phyloP scores from a whole-genome alignment of 2,888 invertebrate genomes.

The Octodonta nipae region DNA sequence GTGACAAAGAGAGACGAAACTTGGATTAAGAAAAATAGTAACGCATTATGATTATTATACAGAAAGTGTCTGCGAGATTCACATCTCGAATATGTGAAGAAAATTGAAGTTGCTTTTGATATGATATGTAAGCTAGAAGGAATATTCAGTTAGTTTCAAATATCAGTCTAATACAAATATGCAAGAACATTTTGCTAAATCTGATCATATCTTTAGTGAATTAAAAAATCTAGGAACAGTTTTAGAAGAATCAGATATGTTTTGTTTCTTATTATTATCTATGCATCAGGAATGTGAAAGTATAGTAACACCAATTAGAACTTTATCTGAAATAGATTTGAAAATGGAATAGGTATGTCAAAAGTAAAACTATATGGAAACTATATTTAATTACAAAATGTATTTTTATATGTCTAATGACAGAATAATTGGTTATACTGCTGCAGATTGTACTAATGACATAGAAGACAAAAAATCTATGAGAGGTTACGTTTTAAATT shows the following conservation, averaged over 20 bases:
- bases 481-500: no score
- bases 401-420: no score
- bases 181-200: no score
- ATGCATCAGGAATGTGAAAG: constrained; percentile 14
- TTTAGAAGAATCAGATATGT: no score
- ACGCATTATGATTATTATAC: constrained; percentile 10
- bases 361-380: no score
- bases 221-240: constrained; percentile 10
- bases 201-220: constrained; percentile 12
- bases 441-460: no score
- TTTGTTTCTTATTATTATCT: constrained; percentile 11
- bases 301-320: constrained; percentile 12
- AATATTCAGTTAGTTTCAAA: constrained; percentile 8
- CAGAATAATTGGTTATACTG: no score
- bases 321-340: constrained; percentile 10
- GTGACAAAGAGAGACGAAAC: constrained; percentile 5
- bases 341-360: constrained; percentile 8
- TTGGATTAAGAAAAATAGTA: constrained; percentile 11
- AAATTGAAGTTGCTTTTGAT: constrained; percentile 9
- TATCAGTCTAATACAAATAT: constrained; percentile 9
- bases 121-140: constrained; percentile 12
- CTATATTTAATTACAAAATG: no score
- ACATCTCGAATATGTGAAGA: constrained; percentile 11
- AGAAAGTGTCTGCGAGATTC: no score
- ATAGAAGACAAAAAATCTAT: no score